These are phyloP conservation scores for Dromas ardeola DNA, from an alignment of 2,113 vertebrate genomes.

Conservation along the genomic window DNA sequence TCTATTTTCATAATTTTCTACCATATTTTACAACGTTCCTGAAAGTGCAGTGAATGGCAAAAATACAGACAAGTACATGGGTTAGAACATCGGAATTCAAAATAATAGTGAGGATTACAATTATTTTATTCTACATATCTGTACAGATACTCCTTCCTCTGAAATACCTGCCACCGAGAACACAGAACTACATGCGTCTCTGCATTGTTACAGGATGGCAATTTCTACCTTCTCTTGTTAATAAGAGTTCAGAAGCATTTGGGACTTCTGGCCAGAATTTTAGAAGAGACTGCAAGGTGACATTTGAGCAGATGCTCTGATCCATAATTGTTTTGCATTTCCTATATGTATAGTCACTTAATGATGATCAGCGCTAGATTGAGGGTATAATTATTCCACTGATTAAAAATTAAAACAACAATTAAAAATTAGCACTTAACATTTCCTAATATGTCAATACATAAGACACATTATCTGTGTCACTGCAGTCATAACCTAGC, in stretches of 20 bases:
- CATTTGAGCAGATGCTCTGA: not conserved
- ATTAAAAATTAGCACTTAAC: not conserved
- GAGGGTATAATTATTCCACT: not conserved
- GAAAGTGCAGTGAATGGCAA: not conserved
- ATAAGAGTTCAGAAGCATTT: not conserved
- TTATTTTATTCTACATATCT: not conserved
- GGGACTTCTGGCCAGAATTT: not conserved
- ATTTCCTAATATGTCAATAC: not conserved
- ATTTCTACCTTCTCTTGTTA: not conserved
- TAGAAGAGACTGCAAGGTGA: not conserved
- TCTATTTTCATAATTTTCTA: not conserved
- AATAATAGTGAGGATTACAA: not conserved
- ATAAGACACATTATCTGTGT: not conserved
- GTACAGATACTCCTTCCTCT: not conserved
- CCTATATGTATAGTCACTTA: not conserved
- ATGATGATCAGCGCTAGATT: not conserved
- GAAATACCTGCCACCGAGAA: not conserved
- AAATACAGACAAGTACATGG: not conserved
- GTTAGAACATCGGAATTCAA: not conserved
- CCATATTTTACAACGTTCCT: not conserved
- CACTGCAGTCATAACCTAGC: not conserved
- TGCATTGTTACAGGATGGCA: not conserved
- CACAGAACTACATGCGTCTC: too few species aligned
- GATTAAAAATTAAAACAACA: not conserved
- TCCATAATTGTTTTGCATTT: not conserved